phyloP scores from a whole-genome alignment of 2,113 vertebrate genomes.

The Callipepla californica region DNA sequence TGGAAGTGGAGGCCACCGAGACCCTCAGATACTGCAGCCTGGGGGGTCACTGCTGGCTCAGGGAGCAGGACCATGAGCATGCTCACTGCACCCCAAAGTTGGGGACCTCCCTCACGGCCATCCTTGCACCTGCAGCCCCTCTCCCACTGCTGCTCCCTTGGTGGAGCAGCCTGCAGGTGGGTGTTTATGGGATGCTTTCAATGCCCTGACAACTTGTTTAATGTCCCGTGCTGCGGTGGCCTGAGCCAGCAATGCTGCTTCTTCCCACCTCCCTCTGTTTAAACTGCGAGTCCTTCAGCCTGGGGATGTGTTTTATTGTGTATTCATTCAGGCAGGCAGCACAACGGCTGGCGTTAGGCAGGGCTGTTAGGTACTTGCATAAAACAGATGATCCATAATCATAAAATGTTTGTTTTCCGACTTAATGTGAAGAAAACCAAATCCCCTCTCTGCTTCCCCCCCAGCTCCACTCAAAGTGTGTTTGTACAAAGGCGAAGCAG shows the following conservation, averaged over 20 bases:
- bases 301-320: background rate
- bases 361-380: background rate
- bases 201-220: background rate
- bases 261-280: background rate
- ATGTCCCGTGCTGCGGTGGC: background rate
- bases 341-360: background rate
- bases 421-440: rapidly evolving
- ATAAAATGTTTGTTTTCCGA: background rate
- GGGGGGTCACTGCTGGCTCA: background rate
- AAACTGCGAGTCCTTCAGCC: background rate
- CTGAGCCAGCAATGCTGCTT: background rate
- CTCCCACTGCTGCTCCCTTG: background rate
- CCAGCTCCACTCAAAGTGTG: background rate
- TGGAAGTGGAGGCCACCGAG: background rate
- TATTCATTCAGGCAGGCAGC: background rate
- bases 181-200: background rate
- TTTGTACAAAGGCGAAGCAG: background rate
- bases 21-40: background rate
- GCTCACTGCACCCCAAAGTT: background rate
- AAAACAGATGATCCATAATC: background rate
- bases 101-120: background rate
- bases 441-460: background rate
- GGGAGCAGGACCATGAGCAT: background rate
- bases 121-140: background rate
- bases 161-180: background rate